Evolutionary conservation across 2,113 vertebrate species (phyloP), one percentile per base, ranked within the genome.

Genomic region (Cheilinus undulatus): DNA sequence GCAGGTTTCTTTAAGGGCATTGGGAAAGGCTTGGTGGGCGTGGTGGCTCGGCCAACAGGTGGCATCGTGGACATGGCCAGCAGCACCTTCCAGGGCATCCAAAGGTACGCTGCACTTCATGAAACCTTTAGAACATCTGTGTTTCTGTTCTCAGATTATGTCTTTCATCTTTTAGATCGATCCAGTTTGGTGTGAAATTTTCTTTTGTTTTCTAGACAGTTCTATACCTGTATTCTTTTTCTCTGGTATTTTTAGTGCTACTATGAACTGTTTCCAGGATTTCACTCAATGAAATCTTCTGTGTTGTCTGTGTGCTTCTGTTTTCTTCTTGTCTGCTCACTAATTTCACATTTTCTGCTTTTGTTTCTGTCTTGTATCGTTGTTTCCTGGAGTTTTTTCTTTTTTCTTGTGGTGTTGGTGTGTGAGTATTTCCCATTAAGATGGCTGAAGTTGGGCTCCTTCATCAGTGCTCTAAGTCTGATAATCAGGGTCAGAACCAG

Each of bases 61-160:
- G 96, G 98, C 76, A 97, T 99, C 3, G 91, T 99, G 46, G 98
- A 99, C 72, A 99, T 99, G 98, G 98, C 98, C 51, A 99, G 97
- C 93, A 99, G 96, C 54, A 97, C 98, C 27, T 98, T 99, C 89
- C 97, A 99, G 84, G 97, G 98, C 52, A 99, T 99, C 86, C 97
- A 99, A 87, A 97, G 97, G 98, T 99, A 92, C 23, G 27, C 28
- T 2, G 0, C 7, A 0, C 15, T 52, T n/a, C 56, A 11, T 38
- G 12, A 20, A 10, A 20, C 14, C 61, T 14, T 14, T 12, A 3
- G 1, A 3, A 49, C 2, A 12, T 2, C 7, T 42, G 20, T 12
- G 10, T 56, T 30, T 20, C 5, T 38, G 22, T 40, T 48, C 32
- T 28, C 26, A 20, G 19, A 22, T 12, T 30, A 51, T 43, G 12